Base-by-base conservation (phyloP, 2,888 invertebrate species). In the Pimpla rufipes region DNA sequence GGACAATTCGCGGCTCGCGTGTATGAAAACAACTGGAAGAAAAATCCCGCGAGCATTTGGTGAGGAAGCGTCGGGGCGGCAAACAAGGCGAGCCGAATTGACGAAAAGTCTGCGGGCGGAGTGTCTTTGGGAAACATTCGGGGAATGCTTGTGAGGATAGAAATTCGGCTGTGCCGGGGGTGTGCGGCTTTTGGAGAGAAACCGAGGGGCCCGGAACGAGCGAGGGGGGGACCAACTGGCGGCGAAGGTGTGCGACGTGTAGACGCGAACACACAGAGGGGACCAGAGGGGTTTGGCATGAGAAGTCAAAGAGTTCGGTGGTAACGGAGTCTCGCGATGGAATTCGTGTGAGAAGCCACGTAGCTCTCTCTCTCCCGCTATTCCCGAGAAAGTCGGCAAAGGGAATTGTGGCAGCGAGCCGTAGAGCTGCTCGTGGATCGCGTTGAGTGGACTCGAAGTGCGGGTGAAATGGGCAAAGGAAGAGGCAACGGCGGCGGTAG, bases 301-400 rank as follows among this genome's bases (percentile, higher is more conserved):
- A 50, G 29, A 66, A 75, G 70, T 75, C 75, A 62, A 77, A 78
- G 81, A 68, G 47, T 77, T 68, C 50, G 21, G 59, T 35, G 50
- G 37, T 77, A 74, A 74, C 74, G 68, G 68, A 78, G 68, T 74
- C 52, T 5, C 16, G 68, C 68, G n/a, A n/a, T n/a, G 78, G 68
- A 78, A 78, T 82, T 68, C 62, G 62, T 74, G 68, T 78, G 45
- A 64, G 59, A 23, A 59, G 18, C 35, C 16, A 29, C 29, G 29
- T 29, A 2, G 5, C 29, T 29, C 29, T 29, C 29, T 29, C 29
- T 29, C 29, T 29, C 5, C 29, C 29, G 2, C 29, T 29, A 2
- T 29, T 29, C n/a, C 18, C 62, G 79, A 35, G 66, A 45, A 52
- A n/a, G 55, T 73, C 42, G 45, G 55, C 35, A 55, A 37, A 66